These are phyloP conservation scores for Sebastiscus tertius DNA, from an alignment of 2,797 vertebrate genomes.

Conservation along the genomic window DNA sequence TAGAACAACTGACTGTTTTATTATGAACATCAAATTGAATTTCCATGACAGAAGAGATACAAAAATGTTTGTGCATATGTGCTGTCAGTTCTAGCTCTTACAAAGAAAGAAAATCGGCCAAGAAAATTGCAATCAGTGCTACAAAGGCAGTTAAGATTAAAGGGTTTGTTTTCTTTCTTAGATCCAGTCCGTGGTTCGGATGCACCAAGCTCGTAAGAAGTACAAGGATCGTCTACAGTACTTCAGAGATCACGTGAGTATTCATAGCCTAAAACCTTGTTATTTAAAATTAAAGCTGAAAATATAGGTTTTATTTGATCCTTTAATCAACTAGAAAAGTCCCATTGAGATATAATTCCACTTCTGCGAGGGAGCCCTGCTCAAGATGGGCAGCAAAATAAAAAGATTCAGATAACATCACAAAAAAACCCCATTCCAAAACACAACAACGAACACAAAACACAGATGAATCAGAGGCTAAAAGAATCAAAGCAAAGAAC, in stretches of 20 bases:
- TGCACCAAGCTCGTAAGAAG: constrained; percentile 95
- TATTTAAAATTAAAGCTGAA: background rate
- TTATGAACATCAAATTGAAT: background rate
- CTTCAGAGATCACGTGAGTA: constrained; percentile 93
- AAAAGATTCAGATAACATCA: no score
- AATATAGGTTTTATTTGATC: no score
- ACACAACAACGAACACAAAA: background rate
- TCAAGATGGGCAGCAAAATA: no score
- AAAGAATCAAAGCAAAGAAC: background rate
- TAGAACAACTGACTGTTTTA: background rate
- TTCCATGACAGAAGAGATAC: background rate
- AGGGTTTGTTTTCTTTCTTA: constrained; percentile 47
- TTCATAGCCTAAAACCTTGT: background rate
- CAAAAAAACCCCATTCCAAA: no score
- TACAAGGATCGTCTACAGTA: constrained; percentile 93
- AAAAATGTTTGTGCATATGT: background rate
- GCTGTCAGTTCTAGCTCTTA: no score
- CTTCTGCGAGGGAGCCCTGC: no score
- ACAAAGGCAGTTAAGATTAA: background rate
- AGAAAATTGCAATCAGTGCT: no score
- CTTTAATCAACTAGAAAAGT: no score
- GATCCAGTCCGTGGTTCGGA: constrained; percentile 95
- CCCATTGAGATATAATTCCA: no score
- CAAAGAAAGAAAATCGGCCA: background rate
- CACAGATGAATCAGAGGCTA: no score